phyloP scores from a whole-genome alignment of 2,797 vertebrate genomes.

The Eleutherodactylus coqui region DNA sequence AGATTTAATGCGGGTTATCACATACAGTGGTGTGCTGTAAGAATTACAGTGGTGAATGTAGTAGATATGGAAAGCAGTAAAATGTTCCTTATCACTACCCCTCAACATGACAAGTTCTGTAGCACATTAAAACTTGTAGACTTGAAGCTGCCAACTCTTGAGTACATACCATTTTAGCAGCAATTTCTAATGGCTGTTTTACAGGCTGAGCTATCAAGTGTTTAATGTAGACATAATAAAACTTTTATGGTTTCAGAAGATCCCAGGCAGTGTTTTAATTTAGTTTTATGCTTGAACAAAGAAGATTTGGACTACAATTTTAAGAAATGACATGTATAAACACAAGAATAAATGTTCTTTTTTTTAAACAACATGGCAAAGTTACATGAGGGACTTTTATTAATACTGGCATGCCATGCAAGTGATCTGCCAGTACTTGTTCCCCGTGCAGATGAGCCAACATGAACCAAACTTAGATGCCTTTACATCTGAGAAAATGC shows the following conservation, averaged over 20 bases:
- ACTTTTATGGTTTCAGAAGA: constrained; percentile 1
- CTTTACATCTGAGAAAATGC: not conserved
- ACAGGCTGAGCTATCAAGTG: not conserved
- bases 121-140: not conserved
- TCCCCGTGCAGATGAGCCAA: not conserved
- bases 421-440: not conserved
- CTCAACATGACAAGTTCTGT: not conserved
- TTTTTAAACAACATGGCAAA: not conserved
- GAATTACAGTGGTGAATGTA: not conserved
- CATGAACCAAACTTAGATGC: not conserved
- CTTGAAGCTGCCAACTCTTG: not conserved
- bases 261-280: not conserved
- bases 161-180: not conserved
- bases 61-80: not conserved
- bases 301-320: not conserved
- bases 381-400: not conserved
- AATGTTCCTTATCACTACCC: not conserved
- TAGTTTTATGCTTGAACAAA: not conserved
- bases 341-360: not conserved
- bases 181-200: constrained; percentile 25
- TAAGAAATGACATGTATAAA: not conserved
- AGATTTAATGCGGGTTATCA: not conserved
- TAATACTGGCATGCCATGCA: not conserved
- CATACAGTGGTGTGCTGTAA: not conserved
- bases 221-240: constrained; percentile 32